Base-by-base conservation (phyloP, 2,888 invertebrate genomes). In the Petrophora chlorosata region DNA sequence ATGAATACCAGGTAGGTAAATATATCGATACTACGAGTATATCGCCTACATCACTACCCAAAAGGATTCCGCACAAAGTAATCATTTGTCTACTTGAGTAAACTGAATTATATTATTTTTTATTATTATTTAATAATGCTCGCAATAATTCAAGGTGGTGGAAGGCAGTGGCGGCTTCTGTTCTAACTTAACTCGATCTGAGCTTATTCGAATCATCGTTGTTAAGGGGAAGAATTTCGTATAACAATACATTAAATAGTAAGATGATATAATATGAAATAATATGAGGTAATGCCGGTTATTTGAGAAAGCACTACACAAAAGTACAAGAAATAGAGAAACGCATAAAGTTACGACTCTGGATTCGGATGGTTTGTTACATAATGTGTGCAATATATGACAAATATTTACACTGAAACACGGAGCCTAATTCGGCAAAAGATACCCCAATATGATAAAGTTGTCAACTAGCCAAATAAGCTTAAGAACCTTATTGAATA, bases 71-170 rank as follows among this genome's bases (percentile, higher is more conserved):
- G 75, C 79, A 73, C 76, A 79, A 79, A 80, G 85, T 84, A 85
- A 88, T 87, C 86, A 88, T 87, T 86, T 85, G 86, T 85, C 87
- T 89, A 89, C 87, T 89, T 88, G 83, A 81, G 85, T 89, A 89
- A 89, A 86, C 86, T 88, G 82, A 88, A 86, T 88, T 87, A 86
- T 85, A 86, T 87, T 82, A 82, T 82, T 86, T 84, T 86, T 84
- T 85, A 78, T 86, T 82, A 79, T 85, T 83, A 84, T 84, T 82
- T 80, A 85, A 84, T 86, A 79, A 79, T 73, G 74, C 60, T 61
- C 63, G 66, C 58, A 67, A 73, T 88, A 88, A 88, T 87, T 87
- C 85, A 79, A 82, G 29, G 28, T 19, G 28, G 19, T 32, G 28
- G 19, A 25, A 16, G 79, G 75, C 64, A 53, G 50, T 54, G 70